These are phyloP conservation scores for Eolophus roseicapilla DNA, from an alignment of 2,113 vertebrate species.

Conservation along the genomic window DNA sequence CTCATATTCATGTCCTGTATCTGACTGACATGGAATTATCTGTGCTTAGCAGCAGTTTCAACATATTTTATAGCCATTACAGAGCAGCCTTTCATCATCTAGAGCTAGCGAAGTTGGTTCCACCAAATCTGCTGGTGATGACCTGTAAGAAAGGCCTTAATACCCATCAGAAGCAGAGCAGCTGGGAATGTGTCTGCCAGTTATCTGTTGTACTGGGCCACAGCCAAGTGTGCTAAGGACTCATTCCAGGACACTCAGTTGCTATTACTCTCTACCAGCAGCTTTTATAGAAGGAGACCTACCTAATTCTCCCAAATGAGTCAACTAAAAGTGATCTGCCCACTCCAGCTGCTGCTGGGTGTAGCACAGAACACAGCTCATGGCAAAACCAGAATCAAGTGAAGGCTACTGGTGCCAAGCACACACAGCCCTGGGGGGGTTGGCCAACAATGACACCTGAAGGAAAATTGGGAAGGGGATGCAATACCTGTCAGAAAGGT, in stretches of 20 bases:
- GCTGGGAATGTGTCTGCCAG: slow-evolving; percentile 13
- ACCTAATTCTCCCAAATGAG: not conserved
- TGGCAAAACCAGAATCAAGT: not conserved
- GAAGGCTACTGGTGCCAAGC: not conserved
- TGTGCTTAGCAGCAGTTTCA: not conserved
- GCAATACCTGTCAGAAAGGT: slow-evolving; percentile 59
- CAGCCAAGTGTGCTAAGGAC: slow-evolving; percentile 8
- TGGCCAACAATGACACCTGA: slow-evolving; percentile 14
- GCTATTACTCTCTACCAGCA: not conserved
- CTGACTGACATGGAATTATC: not conserved
- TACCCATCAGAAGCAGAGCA: not conserved
- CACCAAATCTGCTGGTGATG: slow-evolving; percentile 14
- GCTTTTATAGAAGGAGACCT: not conserved
- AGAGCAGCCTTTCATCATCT: not conserved
- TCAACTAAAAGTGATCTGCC: not conserved
- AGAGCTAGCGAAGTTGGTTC: not conserved
- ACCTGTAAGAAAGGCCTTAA: not conserved
- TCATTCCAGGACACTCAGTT: not conserved
- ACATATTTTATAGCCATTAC: not conserved
- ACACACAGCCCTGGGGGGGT: not conserved
- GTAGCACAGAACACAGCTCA: not conserved
- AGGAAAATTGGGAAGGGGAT: slow-evolving; percentile 23
- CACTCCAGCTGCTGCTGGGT: not conserved
- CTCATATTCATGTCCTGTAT: not conserved
- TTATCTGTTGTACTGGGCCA: not conserved